phyloP scores from a whole-genome alignment of 1,140 invertebrate species.

The Zaprionus camerounensis region DNA sequence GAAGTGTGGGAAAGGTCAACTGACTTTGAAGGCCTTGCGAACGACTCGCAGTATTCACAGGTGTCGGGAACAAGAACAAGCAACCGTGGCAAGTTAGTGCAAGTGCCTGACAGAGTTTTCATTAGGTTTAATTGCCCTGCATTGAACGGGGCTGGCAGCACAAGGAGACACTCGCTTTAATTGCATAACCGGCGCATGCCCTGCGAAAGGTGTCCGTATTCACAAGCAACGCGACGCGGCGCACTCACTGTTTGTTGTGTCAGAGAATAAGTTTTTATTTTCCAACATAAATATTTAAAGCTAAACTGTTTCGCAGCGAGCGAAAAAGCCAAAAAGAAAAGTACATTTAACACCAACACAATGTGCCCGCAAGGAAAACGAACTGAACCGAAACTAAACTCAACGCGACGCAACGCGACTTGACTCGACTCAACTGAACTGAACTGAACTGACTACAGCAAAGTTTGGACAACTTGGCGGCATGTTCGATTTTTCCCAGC shows the following conservation, averaged over 20 bases:
- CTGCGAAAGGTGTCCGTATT: constrained; percentile 14
- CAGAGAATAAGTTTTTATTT: constrained; percentile 26
- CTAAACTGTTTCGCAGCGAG: constrained; percentile 2
- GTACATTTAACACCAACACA: constrained; percentile 21
- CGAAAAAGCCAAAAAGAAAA: neutral
- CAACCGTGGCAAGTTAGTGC: constrained; percentile 9
- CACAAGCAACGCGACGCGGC: neutral
- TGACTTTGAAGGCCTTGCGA: constrained; percentile 36
- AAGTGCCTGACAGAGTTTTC: constrained; percentile 31
- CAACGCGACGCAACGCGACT: constrained; percentile 5
- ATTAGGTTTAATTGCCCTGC: constrained; percentile 20
- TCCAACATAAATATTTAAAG: constrained; percentile 57
- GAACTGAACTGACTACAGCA: constrained; percentile 55
- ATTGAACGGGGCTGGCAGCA: constrained; percentile 16
- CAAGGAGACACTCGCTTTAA: constrained; percentile 10
- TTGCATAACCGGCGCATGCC: constrained; percentile 31
- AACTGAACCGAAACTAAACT: constrained; percentile 7
- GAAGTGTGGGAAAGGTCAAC: constrained; percentile 63
- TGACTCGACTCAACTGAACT: constrained; percentile 46
- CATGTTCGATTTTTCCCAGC: constrained; percentile 76
- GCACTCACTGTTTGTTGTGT: neutral
- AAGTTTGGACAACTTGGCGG: constrained; percentile 57
- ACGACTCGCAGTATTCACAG: constrained; percentile 35
- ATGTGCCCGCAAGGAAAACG: constrained; percentile 16
- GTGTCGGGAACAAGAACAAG: constrained; percentile 25